Evolutionary conservation across 2,797 vertebrate species (phyloP), one percentile per base, ranked within the genome.

Genomic region (Heteromormyrus szaboi): DNA sequence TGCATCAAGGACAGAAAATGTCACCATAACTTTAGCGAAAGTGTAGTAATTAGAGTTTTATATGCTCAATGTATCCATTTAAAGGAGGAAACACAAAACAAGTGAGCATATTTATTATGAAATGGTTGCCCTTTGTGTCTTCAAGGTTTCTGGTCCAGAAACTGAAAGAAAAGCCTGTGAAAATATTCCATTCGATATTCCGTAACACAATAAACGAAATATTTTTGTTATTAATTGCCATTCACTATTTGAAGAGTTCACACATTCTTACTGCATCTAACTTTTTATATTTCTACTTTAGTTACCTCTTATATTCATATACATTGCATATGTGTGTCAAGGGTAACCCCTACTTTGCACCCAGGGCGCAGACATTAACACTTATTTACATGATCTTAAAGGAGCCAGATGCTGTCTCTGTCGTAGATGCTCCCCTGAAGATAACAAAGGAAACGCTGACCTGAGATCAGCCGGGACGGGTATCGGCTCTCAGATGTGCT

Each of bases 21-120:
- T 86, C 85, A 56, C 51, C 84, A 29, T 53, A 25, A 25, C 51
- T 85, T 85, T 54, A 53, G 84, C 7, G 44, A 85, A 54, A 53
- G 48, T 51, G 84, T 85, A 11, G 48, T 85, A 53, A 85, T 85
- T 53, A 53, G 29, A 25, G 84, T 85, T 85, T 85, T 85, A 85
- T 85, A 54, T 85, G 48, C 12, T 51, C 48, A 37, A 25, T 14
- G 84, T 53, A 85, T 51, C 22, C 84, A 85, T 81, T 46, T 81
- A 81, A 81, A 81, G 5, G 29, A 44, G 41, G 41, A 81, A 46
- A 81, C 7, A n/a, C 37, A n/a, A n/a, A 81, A 46, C 6, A 17
- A 51, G 7, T 33, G 84, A 12, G 48, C 12, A 33, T 19, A 19
- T 85, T 85, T 85, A 46, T 46, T 50, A 12, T 29, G 83, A 85